Evolutionary conservation across 2,888 invertebrate species (phyloP), one percentile per base, ranked within the genome.

Genomic region (Proisotoma minuta): DNA sequence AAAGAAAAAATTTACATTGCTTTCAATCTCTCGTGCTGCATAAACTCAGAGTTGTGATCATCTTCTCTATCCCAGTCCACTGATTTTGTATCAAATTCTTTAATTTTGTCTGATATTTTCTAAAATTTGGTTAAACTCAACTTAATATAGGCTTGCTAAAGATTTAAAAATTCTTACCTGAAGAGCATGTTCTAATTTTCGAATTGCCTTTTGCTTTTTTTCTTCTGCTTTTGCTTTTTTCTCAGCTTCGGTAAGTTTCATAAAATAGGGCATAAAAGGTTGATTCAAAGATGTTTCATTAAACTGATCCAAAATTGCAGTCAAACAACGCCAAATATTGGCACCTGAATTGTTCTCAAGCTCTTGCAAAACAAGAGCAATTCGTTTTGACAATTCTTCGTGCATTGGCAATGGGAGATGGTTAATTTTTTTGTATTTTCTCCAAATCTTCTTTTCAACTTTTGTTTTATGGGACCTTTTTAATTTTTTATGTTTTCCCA

Each of bases 41-140:
- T 26, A 47, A 62, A 66, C 12, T 63, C 22, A 8, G 63, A 63
- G 47, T 66, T 66, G 15, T 51, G 39, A 1, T 66, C 63, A 12
- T 60, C 51, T 5, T 65, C 65, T 2, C 24, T 50, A 18, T 57
- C 53, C 49, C 49, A 63, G 26, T 63, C 58, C 1, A 60, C 66
- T n/a, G 58, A 60, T n/a, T 40, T 12, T n/a, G 49, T 52, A n/a
- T 66, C 66, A 10, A 50, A 27, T 18, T 59, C 50, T 20, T 40
- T 18, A 10, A 66, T 63, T 26, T 43, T 49, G 23, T 24, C 26
- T 23, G 51, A 39, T 12, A 57, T 48, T 60, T 59, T 52, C 66
- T 63, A 20, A 15, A 49, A 48, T 39, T 4, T 27, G 23, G 10
- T 34, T 48, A 59, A 4, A 2, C 29, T 47, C n/a, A n/a, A n/a